Evolutionary conservation across 2,797 vertebrate species (phyloP), one percentile per base, ranked within the genome.

Genomic region (Hybognathus amarus): DNA sequence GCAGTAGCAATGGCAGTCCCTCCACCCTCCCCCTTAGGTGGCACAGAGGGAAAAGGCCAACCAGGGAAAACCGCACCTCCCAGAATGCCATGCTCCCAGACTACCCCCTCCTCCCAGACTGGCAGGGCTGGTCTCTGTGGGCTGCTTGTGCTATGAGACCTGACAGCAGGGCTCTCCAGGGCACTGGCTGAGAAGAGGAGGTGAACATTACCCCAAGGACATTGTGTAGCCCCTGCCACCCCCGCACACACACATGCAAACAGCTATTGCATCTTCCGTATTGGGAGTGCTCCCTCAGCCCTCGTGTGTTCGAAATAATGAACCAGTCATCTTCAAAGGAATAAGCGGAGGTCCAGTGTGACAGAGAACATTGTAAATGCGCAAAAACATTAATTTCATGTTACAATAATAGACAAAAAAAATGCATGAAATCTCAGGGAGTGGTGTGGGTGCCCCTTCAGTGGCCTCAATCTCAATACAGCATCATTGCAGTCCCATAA

Each of bases 121-220:
- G 89, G 82, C 92, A 90, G 92, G 91, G 90, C 88, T 82, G 78
- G 90, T 91, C 92, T 89, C 92, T 93, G 91, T 93, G 92, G 93
- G 91, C 91, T 91, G 88, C 92, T 90, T 86, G 85, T 84, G 79
- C 90, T 92, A 95, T 95, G 91, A 94, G 93, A 95, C 89, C 68
- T 94, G 94, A 94, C 94, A 95, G 92, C 92, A 93, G 91, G 90
- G 92, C 93, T 94, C 94, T 93, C 93, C 91, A 88, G 93, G 93
- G 92, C 92, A 92, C 83, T 85, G 86, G 84, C 84, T 83, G 77
- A 73, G 81, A 79, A 88, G 88, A 90, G 88, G 87, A 75, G 83
- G 86, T 87, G 86, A 87, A 84, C 69, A 24, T 47, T 67, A 66
- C 83, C 87, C 75, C 83, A 76, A 67, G 77, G 87, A 84, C 74